Conservation (phyloP, 2,888 invertebrate species). For the Acrobasis suavella region DNA sequence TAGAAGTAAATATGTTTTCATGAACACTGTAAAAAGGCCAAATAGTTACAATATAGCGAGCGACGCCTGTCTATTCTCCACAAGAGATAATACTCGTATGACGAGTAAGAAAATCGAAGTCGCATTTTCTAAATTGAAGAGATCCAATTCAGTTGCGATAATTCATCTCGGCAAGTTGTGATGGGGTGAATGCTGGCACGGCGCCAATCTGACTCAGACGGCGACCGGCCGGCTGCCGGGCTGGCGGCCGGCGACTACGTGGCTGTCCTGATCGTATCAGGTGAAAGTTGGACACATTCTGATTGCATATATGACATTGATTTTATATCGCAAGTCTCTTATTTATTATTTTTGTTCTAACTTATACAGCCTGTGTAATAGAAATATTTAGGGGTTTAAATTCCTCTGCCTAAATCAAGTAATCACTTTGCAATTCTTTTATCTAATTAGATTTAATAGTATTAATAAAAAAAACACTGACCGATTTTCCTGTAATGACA, state of each 20-base stretch:
- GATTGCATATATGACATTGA: not conserved
- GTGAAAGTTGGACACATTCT: slow-evolving; percentile 14
- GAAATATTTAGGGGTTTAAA: too few relatives aligned
- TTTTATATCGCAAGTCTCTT: too few relatives aligned
- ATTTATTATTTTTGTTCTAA: too few relatives aligned
- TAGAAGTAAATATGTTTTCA: not conserved
- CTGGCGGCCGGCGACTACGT: slow-evolving; percentile 34
- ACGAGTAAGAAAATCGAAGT: not conserved
- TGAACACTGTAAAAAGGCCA: not conserved
- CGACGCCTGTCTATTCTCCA: not conserved
- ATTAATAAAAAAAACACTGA: too few relatives aligned
- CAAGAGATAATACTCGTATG: slow-evolving; percentile 7
- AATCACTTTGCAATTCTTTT: too few relatives aligned
- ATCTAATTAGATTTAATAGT: too few relatives aligned
- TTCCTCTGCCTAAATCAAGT: too few relatives aligned
- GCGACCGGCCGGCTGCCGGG: slow-evolving; percentile 27
- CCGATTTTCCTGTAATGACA: too few relatives aligned
- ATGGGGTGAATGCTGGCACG: slow-evolving; percentile 47
- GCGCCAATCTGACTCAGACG: slow-evolving; percentile 41
- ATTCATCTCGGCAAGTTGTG: slow-evolving; percentile 44
- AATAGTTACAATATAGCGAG: not conserved
- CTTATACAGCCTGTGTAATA: too few relatives aligned
- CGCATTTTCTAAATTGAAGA: slow-evolving; percentile 33
- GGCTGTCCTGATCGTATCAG: slow-evolving; percentile 25
- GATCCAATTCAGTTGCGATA: slow-evolving; percentile 46